Conservation (phyloP, 2,888 invertebrate genomes). For the Calliopum simillimum region DNA sequence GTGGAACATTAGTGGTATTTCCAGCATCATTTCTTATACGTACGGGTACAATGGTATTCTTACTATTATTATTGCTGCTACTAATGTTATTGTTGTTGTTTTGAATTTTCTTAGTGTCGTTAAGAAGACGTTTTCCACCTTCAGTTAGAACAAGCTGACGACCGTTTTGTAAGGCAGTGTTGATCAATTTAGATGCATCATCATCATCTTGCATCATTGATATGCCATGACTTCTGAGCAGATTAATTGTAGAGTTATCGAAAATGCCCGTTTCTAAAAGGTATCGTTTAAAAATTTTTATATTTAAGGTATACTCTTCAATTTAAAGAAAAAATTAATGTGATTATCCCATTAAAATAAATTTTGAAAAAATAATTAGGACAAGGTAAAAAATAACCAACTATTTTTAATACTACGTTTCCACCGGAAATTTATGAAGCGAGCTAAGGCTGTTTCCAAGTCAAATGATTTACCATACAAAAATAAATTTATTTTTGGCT, state of each 20-base stretch:
- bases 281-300: not conserved
- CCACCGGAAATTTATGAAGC: too few relatives aligned
- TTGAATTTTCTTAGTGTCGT: conserved; percentile 64
- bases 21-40: conserved; percentile 41
- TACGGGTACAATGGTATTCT: conserved; percentile 44
- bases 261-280: conserved; percentile 56
- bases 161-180: conserved; percentile 86
- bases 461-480: too few relatives aligned
- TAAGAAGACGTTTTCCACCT: conserved; percentile 81
- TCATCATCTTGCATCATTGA: conserved; percentile 88
- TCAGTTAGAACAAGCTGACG: conserved; percentile 88
- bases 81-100: conserved; percentile 44
- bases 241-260: conserved; percentile 68
- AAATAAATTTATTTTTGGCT: too few relatives aligned
- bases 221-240: conserved; percentile 87
- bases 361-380: not conserved
- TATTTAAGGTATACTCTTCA: not conserved
- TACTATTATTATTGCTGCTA: conserved; percentile 43
- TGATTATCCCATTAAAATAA: not conserved
- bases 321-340: not conserved
- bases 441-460: too few relatives aligned
- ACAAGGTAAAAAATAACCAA: too few relatives aligned
- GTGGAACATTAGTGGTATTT: conserved; percentile 22
- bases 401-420: too few relatives aligned
- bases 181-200: conserved; percentile 77